phyloP scores from a whole-genome alignment of 2,888 invertebrate genomes.

The Tipula confusa region DNA sequence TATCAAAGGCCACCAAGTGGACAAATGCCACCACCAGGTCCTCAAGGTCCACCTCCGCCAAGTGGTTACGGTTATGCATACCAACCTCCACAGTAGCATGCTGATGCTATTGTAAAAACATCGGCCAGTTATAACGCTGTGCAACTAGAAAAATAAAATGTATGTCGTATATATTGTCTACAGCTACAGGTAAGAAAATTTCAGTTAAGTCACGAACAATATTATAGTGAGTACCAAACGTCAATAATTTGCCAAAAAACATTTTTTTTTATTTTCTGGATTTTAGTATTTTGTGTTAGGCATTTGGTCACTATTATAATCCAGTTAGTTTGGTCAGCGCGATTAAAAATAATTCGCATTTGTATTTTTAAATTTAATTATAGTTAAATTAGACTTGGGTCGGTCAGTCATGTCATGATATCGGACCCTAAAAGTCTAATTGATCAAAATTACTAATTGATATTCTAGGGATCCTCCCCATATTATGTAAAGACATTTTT shows the following conservation, averaged over 20 bases:
- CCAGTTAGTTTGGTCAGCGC: background rate
- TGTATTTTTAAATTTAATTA: slow-evolving; percentile 27
- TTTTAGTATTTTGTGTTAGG: no score
- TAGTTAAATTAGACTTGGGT: background rate
- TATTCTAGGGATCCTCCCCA: background rate
- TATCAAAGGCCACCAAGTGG: slow-evolving; percentile 57
- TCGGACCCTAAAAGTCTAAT: slow-evolving; percentile 30
- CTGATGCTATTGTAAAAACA: background rate
- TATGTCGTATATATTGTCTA: background rate
- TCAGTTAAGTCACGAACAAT: background rate
- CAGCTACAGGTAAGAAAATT: background rate
- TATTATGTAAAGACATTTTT: background rate
- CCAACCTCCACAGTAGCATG: slow-evolving; percentile 60
- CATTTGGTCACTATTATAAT: no score
- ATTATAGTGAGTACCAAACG: no score
- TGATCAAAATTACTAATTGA: background rate
- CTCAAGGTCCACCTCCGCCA: slow-evolving; percentile 68
- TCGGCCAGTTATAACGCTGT: background rate
- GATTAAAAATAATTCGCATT: background rate
- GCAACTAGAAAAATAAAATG: background rate
- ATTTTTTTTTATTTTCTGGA: no score
- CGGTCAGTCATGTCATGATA: background rate
- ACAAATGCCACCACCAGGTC: slow-evolving; percentile 58
- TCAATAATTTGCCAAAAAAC: no score
- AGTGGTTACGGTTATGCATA: slow-evolving; percentile 72